Conservation (phyloP, 2,888 invertebrate genomes). For the Holacanthella duospinosa region DNA sequence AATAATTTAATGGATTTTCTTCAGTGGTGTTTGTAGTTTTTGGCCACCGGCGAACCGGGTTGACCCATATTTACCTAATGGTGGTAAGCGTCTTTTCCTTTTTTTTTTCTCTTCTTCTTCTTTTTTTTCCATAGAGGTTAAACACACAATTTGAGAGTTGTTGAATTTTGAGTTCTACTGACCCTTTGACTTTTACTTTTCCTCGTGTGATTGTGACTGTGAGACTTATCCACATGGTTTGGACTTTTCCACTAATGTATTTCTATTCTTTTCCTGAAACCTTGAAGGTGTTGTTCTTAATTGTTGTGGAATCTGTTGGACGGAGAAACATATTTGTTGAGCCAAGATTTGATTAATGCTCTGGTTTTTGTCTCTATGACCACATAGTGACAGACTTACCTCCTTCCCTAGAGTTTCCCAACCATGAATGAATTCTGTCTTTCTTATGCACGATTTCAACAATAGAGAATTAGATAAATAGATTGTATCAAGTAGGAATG, state of each 20-base stretch:
- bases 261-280: not conserved
- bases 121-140: not conserved
- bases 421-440: not conserved
- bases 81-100: not conserved
- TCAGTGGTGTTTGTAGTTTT: too few species aligned
- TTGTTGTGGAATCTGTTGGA: not conserved
- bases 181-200: not conserved
- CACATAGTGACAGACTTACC: too few species aligned
- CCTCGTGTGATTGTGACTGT: not conserved
- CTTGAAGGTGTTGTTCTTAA: not conserved
- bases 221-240: not conserved
- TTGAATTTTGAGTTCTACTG: not conserved
- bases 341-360: not conserved
- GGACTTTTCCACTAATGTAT: not conserved
- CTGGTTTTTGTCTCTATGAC: not conserved
- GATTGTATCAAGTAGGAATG: too few species aligned
- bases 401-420: not conserved
- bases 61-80: slow-evolving; percentile 3
- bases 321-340: not conserved
- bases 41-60: too few species aligned
- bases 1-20: too few species aligned
- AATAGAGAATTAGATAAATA: not conserved
- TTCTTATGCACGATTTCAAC: not conserved
- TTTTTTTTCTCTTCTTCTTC: too few species aligned
- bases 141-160: not conserved